phyloP scores from a whole-genome alignment of 2,888 invertebrate species.

The Drosophila nr. medialis region DNA sequence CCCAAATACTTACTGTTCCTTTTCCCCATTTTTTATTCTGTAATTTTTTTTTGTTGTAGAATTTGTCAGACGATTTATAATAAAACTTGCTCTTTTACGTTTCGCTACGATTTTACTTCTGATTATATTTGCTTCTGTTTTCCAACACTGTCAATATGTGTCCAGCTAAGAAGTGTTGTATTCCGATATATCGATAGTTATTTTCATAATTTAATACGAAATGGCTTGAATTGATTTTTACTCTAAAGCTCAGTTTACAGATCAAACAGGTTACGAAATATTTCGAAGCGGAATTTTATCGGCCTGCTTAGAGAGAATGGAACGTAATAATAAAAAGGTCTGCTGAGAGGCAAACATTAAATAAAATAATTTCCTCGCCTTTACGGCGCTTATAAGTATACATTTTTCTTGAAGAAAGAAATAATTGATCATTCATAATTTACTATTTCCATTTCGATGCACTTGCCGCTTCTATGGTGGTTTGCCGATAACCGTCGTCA shows the following conservation, averaged over 20 bases:
- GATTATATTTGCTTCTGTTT: not conserved
- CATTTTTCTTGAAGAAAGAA: not conserved
- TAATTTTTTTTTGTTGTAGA: not conserved
- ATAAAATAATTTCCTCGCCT: not conserved
- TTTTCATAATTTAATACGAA: not conserved
- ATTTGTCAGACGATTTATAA: not conserved
- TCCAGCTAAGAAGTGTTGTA: not conserved
- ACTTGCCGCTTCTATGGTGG: not conserved
- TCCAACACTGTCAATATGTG: slow-evolving; percentile 2
- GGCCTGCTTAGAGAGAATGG: too few relatives aligned
- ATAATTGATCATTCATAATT: not conserved
- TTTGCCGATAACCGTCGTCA: not conserved
- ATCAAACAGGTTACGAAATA: too few relatives aligned
- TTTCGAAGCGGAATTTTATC: too few relatives aligned
- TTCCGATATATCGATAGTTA: slow-evolving; percentile 11
- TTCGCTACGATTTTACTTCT: not conserved
- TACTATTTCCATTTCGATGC: not conserved
- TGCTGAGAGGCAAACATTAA: not conserved
- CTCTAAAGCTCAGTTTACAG: not conserved
- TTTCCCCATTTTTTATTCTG: slow-evolving; percentile 51
- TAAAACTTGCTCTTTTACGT: not conserved
- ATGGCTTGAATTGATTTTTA: not conserved
- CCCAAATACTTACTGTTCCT: slow-evolving; percentile 54
- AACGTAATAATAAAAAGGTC: not conserved
- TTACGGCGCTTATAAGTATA: not conserved